Base-by-base conservation (phyloP, 64 coral and sea anemone species). In the Acropora tenuis region DNA sequence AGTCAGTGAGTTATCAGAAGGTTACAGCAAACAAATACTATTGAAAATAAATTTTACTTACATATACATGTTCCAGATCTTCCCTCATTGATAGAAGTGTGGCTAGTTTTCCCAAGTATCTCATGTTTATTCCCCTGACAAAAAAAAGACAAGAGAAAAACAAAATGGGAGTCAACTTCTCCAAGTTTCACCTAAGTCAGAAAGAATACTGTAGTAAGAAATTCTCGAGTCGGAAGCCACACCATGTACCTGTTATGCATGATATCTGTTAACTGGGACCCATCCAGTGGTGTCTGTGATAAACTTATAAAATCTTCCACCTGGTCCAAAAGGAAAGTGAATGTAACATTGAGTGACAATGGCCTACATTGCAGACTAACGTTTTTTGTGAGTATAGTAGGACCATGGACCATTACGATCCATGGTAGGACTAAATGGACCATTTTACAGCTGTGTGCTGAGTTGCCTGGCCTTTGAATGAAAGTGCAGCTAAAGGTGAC, bases 281-380 rank as follows among this genome's bases (percentile, higher is more conserved):
- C 97, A 94, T 99, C 97, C 45, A 99, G 19, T 7, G 97, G 97
- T 60, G 97, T 96, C 48, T 99, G 97, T 18, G 86, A 73, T 61
- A 99, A 87, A 78, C 75, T 96, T 43, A 99, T 86, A 63, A 99
- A 99, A 79, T 99, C 97, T 30, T 99, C 94, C 69, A 94, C 86
- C 97, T 99, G 63, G 42, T 8, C 65, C 43, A 6, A 86, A 44
- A 53, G 41, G 79, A 41, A n/a, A 30, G 1, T 3, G 8, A 55
- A 85, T n/a, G 74, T 47, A 67, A 80, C 11, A 52, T 50, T 46
- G 57, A 55, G 9, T 30, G 30, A 30, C 30, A 30, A 30, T 30
- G 30, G 30, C 30, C 30, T 30, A 30, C 30, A 30, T 30, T 30
- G 30, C 30, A 30, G 30, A 30, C 30, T 30, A 30, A 30, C 30